Evolutionary conservation across 2,113 vertebrate species (phyloP).

Genomic region (Melanerpes formicivorus): DNA sequence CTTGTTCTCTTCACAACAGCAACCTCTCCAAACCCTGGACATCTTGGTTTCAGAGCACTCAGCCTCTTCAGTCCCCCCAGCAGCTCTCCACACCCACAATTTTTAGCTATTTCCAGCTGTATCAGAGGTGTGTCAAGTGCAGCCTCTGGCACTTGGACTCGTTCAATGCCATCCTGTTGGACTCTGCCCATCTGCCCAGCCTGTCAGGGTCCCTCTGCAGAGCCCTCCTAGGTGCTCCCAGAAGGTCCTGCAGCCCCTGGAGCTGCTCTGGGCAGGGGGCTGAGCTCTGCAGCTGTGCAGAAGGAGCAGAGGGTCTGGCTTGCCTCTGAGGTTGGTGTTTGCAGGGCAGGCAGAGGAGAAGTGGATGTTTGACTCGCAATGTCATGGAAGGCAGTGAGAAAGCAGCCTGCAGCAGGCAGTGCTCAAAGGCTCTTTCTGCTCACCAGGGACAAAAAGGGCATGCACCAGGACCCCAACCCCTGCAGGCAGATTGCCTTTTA

Average conservation of each 20-base stretch:
- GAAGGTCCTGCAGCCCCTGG: background rate
- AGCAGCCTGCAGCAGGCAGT: constrained; percentile 31
- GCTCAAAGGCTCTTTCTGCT: constrained; percentile 48
- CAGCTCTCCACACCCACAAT: background rate
- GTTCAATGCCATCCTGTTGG: background rate
- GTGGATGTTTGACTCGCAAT: constrained; percentile 48
- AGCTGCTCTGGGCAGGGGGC: background rate
- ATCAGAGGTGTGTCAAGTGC: background rate
- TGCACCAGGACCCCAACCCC: background rate
- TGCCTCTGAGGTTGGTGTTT: constrained; percentile 45
- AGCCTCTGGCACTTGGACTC: too few relatives aligned
- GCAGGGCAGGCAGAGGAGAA: constrained; percentile 28
- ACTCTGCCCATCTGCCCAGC: background rate
- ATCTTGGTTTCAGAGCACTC: background rate
- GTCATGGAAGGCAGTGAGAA: constrained; percentile 35
- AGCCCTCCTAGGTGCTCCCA: background rate
- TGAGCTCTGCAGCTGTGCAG: accelerated
- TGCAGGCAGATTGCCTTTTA: constrained; percentile 31
- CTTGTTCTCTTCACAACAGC: background rate
- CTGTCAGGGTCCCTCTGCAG: too few relatives aligned
- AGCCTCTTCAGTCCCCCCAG: background rate
- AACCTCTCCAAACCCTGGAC: background rate
- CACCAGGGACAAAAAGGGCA: background rate
- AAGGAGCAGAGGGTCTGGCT: constrained; percentile 45
- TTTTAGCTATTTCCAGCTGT: background rate